Evolutionary conservation across 2,888 invertebrate species (phyloP), one percentile per base, ranked within the genome.

Genomic region (Coremacera marginata): DNA sequence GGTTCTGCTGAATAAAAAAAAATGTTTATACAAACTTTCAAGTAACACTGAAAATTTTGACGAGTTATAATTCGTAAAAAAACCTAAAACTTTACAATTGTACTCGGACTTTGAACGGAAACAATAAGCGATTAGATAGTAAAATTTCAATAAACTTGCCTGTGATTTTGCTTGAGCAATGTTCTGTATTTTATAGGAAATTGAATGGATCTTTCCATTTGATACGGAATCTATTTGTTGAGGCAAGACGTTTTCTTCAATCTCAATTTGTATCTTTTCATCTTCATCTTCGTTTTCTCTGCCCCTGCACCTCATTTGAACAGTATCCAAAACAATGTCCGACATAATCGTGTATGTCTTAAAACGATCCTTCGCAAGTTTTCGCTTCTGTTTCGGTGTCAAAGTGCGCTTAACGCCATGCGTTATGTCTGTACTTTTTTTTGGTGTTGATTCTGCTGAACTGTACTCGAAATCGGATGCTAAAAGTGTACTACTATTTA

Each of bases 271-370:
- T 49, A 89, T 79, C 0, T 86, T 87, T 79, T 89, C 88, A 77
- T 90, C 87, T 4, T 78, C 77, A 1, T 84, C 83, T 0, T 37
- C 76, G 0, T 80, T 79, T 1, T 27, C 51, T 68, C 25, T 22
- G 57, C 37, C 34, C 5, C 19, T 22, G 37, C 44, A 34, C 2
- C 63, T 16, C 88, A 89, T 72, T 65, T 82, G 85, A 84, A 70
- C 87, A 34, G 85, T 85, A 34, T 81, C 84, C 0, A 85, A 79
- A 2, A 91, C 89, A 84, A 93, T 89, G 77, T 91, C 92, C 0
- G 92, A 93, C 0, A 93, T 93, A 57, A 96, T 94, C 0, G 95
- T 95, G 85, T 96, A 96, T 0, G 96, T 96, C 86, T 94, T 94
- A 86, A 93, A 95, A 78, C 96, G 92, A 83, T 96, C 95, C 85